Evolutionary conservation across 2,888 invertebrate genomes (phyloP).

Genomic region (Deilephila elpenor): DNA sequence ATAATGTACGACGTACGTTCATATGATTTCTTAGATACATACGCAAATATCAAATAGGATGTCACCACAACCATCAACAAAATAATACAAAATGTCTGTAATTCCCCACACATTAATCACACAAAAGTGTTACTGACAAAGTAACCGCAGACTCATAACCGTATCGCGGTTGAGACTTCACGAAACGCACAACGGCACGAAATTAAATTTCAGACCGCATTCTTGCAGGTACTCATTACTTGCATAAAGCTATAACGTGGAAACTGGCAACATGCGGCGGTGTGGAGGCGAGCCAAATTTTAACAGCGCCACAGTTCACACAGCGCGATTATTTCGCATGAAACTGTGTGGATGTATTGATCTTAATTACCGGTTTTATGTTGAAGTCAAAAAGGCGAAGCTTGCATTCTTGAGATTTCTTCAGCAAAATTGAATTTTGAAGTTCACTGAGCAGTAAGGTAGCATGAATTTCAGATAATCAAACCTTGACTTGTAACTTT

Average conservation of each 20-base stretch:
- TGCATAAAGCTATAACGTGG: constrained; percentile 34
- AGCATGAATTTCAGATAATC: too few relatives aligned
- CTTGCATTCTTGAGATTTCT: too few relatives aligned
- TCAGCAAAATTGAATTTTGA: too few relatives aligned
- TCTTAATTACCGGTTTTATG: too few relatives aligned
- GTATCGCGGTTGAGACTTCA: background rate
- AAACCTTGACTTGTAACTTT: too few relatives aligned
- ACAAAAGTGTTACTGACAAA: background rate
- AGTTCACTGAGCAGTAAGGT: too few relatives aligned
- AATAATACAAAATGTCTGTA: background rate
- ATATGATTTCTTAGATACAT: too few relatives aligned
- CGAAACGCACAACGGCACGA: background rate
- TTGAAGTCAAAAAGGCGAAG: too few relatives aligned
- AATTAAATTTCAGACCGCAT: constrained; percentile 41
- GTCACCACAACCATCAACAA: background rate
- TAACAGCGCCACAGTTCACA: constrained; percentile 38
- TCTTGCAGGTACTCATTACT: constrained; percentile 41
- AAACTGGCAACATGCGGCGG: constrained; percentile 29
- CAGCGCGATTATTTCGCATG: constrained; percentile 31
- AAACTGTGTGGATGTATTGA: constrained; percentile 17
- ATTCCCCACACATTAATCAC: background rate
- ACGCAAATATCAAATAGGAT: too few relatives aligned
- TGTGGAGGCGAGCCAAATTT: constrained; percentile 42
- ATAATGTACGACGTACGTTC: too few relatives aligned
- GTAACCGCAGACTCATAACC: background rate